Evolutionary conservation across 2,113 vertebrate genomes (phyloP), one percentile per base, ranked within the genome.

Genomic region (Nibea coibor): DNA sequence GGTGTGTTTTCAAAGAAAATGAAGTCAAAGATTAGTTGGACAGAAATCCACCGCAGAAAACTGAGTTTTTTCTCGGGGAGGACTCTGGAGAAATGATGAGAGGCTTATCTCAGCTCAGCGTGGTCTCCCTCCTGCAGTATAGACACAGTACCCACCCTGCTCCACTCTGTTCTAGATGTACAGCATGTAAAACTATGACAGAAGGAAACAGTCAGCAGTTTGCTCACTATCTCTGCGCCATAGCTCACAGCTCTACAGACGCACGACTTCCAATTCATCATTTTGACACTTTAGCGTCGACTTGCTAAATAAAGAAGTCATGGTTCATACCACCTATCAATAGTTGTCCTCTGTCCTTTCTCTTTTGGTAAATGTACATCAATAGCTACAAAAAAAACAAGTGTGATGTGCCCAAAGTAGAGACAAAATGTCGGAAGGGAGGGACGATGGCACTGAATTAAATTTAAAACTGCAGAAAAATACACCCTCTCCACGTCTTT

Each of bases 151-250:
- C 56, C 82, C 81, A 56, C 63, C 69, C 69, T 39, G 68, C 67
- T 81, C 45, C 1, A 6, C 68, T 72, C 68, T 71, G 69, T 69
- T 86, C 79, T 50, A 15, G 61, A 86, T 83, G 77, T 78, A 65
- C 84, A 50, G 68, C 56, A 73, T 81, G 82, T 78, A 70, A 75
- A 88, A 73, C 75, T 57, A 47, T 63, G 75, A 83, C 86, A 89
- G 80, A 75, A 87, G 81, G 81, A 76, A 61, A 42, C 73, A 68
- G 87, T 93, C 90, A 91, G 90, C 91, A 91, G 67, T 88, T 91
- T 75, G 68, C 76, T 77, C 66, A 84, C 79, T 63, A 48, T 85
- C 82, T 81, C 77, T 78, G 70, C 82, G 80, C 64, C 75, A 50
- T 72, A 73, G 76, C 83, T 88, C 77, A 63, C 48, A 28, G 76